Conservation (phyloP, 2,113 vertebrate species). For the Bos indicus region DNA sequence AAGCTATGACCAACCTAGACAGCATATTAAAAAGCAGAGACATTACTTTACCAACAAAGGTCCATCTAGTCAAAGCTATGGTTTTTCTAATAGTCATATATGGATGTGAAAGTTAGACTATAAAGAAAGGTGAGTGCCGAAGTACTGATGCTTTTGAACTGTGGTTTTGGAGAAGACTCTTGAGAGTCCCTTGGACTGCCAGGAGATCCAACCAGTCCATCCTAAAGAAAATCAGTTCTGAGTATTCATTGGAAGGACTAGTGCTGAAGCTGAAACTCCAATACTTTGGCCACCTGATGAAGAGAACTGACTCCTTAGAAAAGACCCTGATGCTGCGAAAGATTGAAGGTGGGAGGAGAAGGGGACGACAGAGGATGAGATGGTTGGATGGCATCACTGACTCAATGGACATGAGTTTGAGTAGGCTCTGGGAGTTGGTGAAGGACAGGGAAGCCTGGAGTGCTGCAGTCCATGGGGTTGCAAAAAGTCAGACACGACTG, state of each 20-base stretch:
- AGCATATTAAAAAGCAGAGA: background rate
- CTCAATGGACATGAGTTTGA: background rate
- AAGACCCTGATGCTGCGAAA: background rate
- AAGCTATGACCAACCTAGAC: background rate
- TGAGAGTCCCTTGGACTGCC: background rate
- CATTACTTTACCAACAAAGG: background rate
- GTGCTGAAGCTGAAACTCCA: background rate
- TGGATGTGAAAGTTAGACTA: background rate
- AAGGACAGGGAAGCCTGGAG: background rate
- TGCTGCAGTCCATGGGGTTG: background rate
- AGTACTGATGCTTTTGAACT: background rate
- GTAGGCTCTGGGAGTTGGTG: background rate
- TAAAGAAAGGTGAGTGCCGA: background rate
- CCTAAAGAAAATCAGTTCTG: background rate
- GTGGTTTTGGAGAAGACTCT: background rate
- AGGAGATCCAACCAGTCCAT: background rate
- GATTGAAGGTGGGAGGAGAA: background rate
- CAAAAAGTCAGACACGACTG: background rate
- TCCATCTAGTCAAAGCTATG: background rate
- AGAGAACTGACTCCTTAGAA: background rate
- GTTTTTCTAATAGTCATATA: background rate
- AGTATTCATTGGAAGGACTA: background rate
- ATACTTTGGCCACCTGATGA: background rate
- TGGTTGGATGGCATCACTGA: background rate
- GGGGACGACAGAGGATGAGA: background rate